Evolutionary conservation across 2,888 invertebrate genomes (phyloP).

Genomic region (Troides oblongomaculatus): DNA sequence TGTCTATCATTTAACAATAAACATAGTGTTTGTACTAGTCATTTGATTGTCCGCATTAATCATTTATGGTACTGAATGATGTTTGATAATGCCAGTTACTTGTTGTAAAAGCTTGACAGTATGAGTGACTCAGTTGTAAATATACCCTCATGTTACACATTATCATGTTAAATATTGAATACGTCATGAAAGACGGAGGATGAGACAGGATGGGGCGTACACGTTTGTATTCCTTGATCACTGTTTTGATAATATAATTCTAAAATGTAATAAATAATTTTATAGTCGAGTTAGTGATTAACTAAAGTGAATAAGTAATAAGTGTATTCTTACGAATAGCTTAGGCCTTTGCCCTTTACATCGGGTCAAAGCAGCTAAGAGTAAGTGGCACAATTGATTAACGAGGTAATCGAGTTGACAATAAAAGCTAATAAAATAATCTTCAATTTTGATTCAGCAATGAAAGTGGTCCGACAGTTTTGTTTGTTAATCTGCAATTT

Average conservation of each 20-base stretch:
- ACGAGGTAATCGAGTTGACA: conserved; percentile 26
- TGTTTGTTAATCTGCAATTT: conserved; percentile 11
- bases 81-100: conserved; percentile 22
- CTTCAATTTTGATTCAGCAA: conserved; percentile 14
- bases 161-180: conserved; percentile 28
- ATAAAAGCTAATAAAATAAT: conserved; percentile 28
- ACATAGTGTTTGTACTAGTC: conserved; percentile 16
- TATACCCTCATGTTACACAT: conserved; percentile 9
- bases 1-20: conserved; percentile 11
- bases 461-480: conserved; percentile 14
- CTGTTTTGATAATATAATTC: too few relatives aligned
- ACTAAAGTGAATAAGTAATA: background rate
- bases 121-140: conserved; percentile 23
- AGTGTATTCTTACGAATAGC: conserved; percentile 6
- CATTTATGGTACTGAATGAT: conserved; percentile 17
- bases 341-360: conserved; percentile 9
- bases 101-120: conserved; percentile 24
- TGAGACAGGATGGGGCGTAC: background rate
- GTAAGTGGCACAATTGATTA: conserved; percentile 27
- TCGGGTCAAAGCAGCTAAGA: conserved; percentile 16
- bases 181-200: conserved; percentile 11
- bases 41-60: conserved; percentile 12
- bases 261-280: background rate
- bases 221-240: background rate
- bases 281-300: background rate